phyloP scores from a whole-genome alignment of 2,888 invertebrate genomes.

The Nemotelus nigrinus region DNA sequence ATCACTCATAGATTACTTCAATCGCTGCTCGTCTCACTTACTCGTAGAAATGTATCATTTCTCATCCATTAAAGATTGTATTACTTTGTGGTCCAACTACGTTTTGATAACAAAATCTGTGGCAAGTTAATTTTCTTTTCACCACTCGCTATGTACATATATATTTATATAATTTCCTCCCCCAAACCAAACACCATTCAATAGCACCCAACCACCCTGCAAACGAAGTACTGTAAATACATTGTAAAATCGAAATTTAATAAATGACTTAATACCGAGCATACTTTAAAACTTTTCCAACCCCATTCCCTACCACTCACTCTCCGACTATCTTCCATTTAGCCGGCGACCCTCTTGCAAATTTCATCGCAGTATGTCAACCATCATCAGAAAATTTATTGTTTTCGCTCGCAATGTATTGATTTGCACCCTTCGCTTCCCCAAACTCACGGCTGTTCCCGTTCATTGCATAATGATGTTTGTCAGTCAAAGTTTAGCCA shows the following conservation, averaged over 20 bases:
- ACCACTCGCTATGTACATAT: too few relatives aligned
- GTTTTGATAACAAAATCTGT: too few relatives aligned
- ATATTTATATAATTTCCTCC: too few relatives aligned
- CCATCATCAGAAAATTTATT: conserved; percentile 36
- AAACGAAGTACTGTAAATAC: too few relatives aligned
- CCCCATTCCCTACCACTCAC: neutral
- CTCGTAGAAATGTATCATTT: too few relatives aligned
- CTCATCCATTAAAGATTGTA: too few relatives aligned
- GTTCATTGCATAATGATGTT: neutral
- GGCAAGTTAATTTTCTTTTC: too few relatives aligned
- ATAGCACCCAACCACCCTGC: too few relatives aligned
- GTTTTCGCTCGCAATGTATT: conserved; percentile 9
- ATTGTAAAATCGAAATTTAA: neutral
- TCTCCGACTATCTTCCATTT: neutral
- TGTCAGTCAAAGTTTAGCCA: conserved; percentile 29
- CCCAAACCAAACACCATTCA: too few relatives aligned
- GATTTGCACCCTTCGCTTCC: neutral
- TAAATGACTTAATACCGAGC: conserved; percentile 8
- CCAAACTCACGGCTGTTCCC: conserved; percentile 3
- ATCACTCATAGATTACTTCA: too few relatives aligned
- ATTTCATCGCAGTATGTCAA: neutral
- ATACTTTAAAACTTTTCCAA: conserved; percentile 10
- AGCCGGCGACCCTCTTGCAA: neutral
- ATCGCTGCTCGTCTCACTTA: too few relatives aligned
- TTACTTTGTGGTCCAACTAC: too few relatives aligned